Evolutionary conservation across 2,797 vertebrate species (phyloP).

Genomic region (Enteromius argenteus): DNA sequence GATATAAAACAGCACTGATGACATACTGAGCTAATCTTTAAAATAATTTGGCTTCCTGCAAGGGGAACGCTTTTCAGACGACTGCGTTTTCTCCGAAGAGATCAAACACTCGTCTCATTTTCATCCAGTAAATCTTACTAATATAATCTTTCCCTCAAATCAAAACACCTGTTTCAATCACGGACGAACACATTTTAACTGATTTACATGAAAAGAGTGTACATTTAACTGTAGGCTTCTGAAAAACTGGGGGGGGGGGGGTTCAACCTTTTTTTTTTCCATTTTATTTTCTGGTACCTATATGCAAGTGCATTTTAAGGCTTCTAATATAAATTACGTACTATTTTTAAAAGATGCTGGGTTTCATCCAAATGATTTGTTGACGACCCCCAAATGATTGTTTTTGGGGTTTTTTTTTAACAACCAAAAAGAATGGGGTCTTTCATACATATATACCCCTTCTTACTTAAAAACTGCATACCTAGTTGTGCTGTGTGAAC

Average conservation of each 20-base stretch:
- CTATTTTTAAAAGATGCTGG: not conserved
- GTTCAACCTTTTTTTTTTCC: too few species aligned
- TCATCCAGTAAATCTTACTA: constrained; percentile 7
- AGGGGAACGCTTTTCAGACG: constrained; percentile 6
- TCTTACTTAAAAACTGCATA: not conserved
- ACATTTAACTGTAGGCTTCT: not conserved
- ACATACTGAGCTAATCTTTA: constrained; percentile 35
- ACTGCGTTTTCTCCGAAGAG: constrained; percentile 12
- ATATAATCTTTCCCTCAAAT: constrained; percentile 22
- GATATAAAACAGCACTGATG: constrained; percentile 36
- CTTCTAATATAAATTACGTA: not conserved
- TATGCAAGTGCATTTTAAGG: not conserved
- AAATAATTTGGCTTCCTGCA: constrained; percentile 48
- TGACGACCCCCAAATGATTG: not conserved
- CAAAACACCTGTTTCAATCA: constrained; percentile 23
- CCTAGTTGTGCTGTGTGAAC: not conserved
- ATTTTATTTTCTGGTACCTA: not conserved
- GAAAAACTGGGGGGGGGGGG: too few species aligned
- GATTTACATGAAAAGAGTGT: not conserved
- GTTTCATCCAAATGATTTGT: not conserved
- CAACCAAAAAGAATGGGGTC: too few species aligned
- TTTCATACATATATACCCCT: not conserved
- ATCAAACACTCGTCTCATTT: not conserved
- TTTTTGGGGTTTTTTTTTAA: too few species aligned
- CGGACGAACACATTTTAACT: not conserved